Evolutionary conservation across 2,888 invertebrate genomes (phyloP).

Genomic region (Oscheius sp.): DNA sequence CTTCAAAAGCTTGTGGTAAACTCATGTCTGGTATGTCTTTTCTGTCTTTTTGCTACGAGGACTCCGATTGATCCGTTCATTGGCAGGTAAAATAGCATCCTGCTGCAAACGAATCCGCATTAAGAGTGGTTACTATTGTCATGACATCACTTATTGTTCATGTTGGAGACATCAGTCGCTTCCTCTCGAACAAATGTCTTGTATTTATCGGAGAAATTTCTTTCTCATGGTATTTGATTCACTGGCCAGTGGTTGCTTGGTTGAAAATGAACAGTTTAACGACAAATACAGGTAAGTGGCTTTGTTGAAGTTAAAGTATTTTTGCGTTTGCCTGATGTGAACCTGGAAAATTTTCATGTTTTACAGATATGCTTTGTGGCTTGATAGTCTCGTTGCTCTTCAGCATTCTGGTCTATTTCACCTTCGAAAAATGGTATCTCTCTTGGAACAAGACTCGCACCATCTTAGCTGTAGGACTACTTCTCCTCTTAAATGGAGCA

Average conservation of each 20-base stretch:
- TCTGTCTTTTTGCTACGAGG: neutral
- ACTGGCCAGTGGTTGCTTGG: neutral
- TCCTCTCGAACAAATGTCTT: neutral
- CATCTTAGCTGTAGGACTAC: neutral
- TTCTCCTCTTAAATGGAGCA: no score
- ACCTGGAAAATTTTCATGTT: neutral
- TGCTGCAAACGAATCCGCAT: neutral
- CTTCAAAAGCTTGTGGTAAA: no score
- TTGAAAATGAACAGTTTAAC: no score
- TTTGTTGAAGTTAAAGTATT: no score
- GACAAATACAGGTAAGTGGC: no score
- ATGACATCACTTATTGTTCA: neutral
- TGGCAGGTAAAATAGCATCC: neutral
- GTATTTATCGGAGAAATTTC: neutral
- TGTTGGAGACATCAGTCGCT: neutral
- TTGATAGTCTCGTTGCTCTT: neutral
- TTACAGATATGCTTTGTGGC: neutral
- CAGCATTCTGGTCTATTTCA: neutral
- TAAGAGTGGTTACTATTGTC: neutral
- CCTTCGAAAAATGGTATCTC: neutral
- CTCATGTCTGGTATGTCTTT: neutral
- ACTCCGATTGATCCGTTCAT: neutral
- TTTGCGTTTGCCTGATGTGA: no score
- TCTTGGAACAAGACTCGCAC: neutral
- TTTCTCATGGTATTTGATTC: neutral